Base-by-base conservation (phyloP, 2,113 vertebrate species). In the Charina bottae region DNA sequence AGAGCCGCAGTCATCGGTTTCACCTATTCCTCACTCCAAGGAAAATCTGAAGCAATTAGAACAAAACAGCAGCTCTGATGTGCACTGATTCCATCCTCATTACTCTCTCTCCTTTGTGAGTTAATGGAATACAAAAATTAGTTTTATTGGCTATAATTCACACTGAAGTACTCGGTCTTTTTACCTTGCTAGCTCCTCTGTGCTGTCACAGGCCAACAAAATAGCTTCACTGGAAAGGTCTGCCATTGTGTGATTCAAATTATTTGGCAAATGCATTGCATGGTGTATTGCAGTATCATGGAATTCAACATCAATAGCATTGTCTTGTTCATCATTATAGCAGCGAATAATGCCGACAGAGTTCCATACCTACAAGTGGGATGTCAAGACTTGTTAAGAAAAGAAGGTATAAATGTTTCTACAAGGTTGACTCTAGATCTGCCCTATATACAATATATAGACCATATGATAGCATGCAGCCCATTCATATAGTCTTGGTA, bases 251-350 rank as follows among this genome's bases (percentile, higher is more conserved):
- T 99, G 98, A 86, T 98, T 98, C 93, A 99, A 97, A 9, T 97
- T 96, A 97, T 99, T 99, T 17, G 98, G 97, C 49, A 99, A 97
- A 96, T 99, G 99, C 33, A 99, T 99, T 78, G 99, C 98, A 0
- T 99, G 99, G 83, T 99, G 98, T 68, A 99, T 90, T 0, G 99
- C 98, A 0, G 98, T 97, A 96, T 99, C 99, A 0, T 99, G 99
- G 91, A 99, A 99, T 89, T 99, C 99, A 53, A 99, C 93, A 17
- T 99, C 99, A 0, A 99, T 98, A 91, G 99, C 99, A 37, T 98
- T 99, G 96, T 99, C 99, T 95, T 99, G 98, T 37, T 99, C 99
- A 12, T 99, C 99, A 11, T 98, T 99, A 97, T 99, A 99, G 90
- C 98, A 98, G 54, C 99, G 99, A 89, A 99, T 97, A 33, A 99